A percentile compares a stretch with the other conserved stretches of the same genome.
Evolutionary conservation across 2,888 invertebrate genomes (phyloP).

Genomic region (Teleogryllus oceanicus): DNA sequence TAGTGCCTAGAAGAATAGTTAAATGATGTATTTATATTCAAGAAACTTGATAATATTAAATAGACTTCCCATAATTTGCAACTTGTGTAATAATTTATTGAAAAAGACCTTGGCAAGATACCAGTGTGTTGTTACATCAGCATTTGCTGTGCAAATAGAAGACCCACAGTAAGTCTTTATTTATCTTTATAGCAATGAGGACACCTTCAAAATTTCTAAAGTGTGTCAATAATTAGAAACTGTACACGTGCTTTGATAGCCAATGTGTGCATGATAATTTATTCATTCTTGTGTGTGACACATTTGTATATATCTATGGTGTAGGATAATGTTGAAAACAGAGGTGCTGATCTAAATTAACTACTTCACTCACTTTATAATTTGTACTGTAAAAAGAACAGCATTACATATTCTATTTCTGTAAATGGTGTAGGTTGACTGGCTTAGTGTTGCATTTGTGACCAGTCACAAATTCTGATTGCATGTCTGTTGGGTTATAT

Average conservation of each 20-base stretch:
- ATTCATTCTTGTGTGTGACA: not conserved
- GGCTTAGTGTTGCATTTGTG: not conserved
- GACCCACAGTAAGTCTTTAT: constrained; percentile 27
- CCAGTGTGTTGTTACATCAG: constrained; percentile 24
- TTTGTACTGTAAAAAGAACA: not conserved
- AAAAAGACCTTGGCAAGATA: not conserved
- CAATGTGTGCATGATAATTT: not conserved
- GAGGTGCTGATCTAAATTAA: not conserved
- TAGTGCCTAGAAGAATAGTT: not conserved
- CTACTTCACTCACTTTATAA: not conserved
- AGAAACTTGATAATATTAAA: not conserved
- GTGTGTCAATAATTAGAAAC: not conserved
- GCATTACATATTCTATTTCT: not conserved
- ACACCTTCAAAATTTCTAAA: not conserved
- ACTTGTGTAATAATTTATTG: not conserved
- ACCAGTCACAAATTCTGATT: not conserved
- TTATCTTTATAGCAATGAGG: not conserved
- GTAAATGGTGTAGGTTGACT: not conserved
- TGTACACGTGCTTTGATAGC: not conserved
- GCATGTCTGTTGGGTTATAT: not conserved
- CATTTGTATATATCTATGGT: not conserved
- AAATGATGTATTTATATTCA: not conserved
- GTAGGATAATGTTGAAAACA: not conserved
- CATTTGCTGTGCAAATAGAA: constrained; percentile 26
- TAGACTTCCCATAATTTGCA: constrained; percentile 9